Evolutionary conservation across 2,888 invertebrate species (phyloP), one percentile per base, ranked within the genome.

Genomic region (Catonia carolina): DNA sequence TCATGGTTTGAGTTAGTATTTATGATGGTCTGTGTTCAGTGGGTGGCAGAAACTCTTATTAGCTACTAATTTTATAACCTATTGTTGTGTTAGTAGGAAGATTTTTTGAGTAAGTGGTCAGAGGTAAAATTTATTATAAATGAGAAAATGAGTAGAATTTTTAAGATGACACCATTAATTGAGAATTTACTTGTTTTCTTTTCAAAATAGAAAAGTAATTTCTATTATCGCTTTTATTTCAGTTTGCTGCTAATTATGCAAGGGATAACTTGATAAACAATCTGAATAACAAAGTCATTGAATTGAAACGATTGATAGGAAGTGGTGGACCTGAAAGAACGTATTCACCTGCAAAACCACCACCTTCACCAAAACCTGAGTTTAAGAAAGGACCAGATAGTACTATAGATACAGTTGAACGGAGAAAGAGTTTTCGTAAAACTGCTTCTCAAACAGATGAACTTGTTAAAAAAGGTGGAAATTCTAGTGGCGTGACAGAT

Each of bases 181-280:
- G n/a, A n/a, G n/a, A n/a, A n/a, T n/a, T n/a, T n/a, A n/a, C n/a
- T n/a, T n/a, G n/a, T n/a, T n/a, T n/a, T n/a, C n/a, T n/a, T n/a
- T n/a, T n/a, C n/a, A n/a, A n/a, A n/a, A n/a, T n/a, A n/a, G n/a
- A n/a, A n/a, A n/a, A n/a, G n/a, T n/a, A n/a, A n/a, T n/a, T n/a
- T n/a, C n/a, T n/a, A n/a, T n/a, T n/a, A n/a, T n/a, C n/a, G n/a
- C 8, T 27, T 27, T 27, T 27, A 27, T 72, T 71, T 50, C 68
- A 77, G 76, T 90, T 90, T 76, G 94, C 94, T 52, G 93, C 94
- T 17, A 89, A 94, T 70, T 95, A 89, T 75, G 91, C 91, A 52
- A 86, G 88, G 70, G 91, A 93, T 66, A 87, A 90, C 65, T 77
- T 95, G 15, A 84, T 93, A 62, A 85, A 86, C 70, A 89, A 84